Percentiles rank a stretch among this genome's conserved stretches.
phyloP scores from a whole-genome alignment of 2,888 invertebrate genomes.

The Heliconius erato region DNA sequence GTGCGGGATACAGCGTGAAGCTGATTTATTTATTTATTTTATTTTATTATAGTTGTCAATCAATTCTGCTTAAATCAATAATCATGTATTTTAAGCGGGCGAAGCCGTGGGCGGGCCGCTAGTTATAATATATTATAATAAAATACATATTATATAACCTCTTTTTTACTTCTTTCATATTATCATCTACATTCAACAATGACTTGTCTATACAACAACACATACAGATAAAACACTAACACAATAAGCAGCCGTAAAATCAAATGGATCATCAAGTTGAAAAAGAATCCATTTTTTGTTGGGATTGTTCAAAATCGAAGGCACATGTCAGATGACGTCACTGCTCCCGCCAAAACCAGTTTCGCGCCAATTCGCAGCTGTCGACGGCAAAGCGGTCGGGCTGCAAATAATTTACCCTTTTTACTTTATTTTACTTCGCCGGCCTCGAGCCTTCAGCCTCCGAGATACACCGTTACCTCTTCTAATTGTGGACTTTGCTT shows the following conservation, averaged over 20 bases:
- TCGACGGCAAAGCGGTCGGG: conserved; percentile 73
- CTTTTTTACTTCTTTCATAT: not conserved
- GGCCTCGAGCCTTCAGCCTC: conserved; percentile 69
- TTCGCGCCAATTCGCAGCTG: conserved; percentile 85
- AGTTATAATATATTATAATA: too few species aligned
- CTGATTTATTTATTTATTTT: too few species aligned
- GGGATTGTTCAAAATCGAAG: conserved; percentile 66
- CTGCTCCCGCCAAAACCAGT: conserved; percentile 77
- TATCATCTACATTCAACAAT: conserved; percentile 41
- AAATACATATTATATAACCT: not conserved
- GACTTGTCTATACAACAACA: conserved; percentile 55
- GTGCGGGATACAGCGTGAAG: too few species aligned
- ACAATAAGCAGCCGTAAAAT: conserved; percentile 71
- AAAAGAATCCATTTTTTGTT: conserved; percentile 71
- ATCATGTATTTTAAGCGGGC: too few species aligned
- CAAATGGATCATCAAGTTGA: conserved; percentile 65
- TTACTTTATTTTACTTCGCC: conserved; percentile 66
- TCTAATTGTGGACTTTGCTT: conserved; percentile 64
- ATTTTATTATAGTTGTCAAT: too few species aligned
- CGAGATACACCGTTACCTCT: conserved; percentile 77
- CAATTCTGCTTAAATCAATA: too few species aligned
- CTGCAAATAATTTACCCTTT: conserved; percentile 68
- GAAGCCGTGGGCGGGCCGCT: too few species aligned
- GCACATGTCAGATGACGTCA: conserved; percentile 82
- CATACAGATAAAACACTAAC: conserved; percentile 52